Percentiles rank a stretch among this genome's conserved stretches.
phyloP scores from a whole-genome alignment of 2,888 invertebrate species.

The Agrochola litura region DNA sequence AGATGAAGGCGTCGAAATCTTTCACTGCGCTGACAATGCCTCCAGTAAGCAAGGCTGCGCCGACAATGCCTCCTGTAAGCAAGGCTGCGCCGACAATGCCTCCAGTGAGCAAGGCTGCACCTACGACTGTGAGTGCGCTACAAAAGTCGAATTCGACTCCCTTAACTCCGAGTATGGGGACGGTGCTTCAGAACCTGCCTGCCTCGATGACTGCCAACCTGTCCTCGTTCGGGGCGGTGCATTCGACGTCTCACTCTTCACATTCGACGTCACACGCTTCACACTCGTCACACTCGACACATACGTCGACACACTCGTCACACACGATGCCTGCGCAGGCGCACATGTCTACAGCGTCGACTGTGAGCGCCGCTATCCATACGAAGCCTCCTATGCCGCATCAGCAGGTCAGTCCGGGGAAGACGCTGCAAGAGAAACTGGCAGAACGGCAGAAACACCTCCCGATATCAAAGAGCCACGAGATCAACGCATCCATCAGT shows the following conservation, averaged over 20 bases:
- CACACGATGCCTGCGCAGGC: constrained; percentile 76
- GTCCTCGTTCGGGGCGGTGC: constrained; percentile 70
- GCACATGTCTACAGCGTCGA: constrained; percentile 79
- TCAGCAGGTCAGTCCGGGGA: constrained; percentile 90
- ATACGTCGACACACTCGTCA: constrained; percentile 59
- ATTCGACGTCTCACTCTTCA: constrained; percentile 47
- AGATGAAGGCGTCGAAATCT: constrained; percentile 73
- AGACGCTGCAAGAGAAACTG: constrained; percentile 93
- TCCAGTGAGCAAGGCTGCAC: too few species aligned
- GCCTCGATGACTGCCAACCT: constrained; percentile 82
- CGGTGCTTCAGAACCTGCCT: constrained; percentile 82
- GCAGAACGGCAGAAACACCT: constrained; percentile 91
- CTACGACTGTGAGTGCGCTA: constrained; percentile 70
- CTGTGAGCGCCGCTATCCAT: constrained; percentile 77
- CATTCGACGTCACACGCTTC: neutral
- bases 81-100: too few species aligned
- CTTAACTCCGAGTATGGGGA: constrained; percentile 83
- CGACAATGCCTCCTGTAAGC: too few species aligned
- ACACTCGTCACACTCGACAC: neutral
- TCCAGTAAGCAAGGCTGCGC: constrained; percentile 69
- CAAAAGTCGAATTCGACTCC: constrained; percentile 76
- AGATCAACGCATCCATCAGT: constrained; percentile 83
- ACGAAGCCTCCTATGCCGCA: constrained; percentile 83
- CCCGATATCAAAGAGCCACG: constrained; percentile 76
- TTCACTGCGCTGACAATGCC: constrained; percentile 54